Conservation (phyloP, 2,113 vertebrate genomes). For the Mormoops blainvillei region DNA sequence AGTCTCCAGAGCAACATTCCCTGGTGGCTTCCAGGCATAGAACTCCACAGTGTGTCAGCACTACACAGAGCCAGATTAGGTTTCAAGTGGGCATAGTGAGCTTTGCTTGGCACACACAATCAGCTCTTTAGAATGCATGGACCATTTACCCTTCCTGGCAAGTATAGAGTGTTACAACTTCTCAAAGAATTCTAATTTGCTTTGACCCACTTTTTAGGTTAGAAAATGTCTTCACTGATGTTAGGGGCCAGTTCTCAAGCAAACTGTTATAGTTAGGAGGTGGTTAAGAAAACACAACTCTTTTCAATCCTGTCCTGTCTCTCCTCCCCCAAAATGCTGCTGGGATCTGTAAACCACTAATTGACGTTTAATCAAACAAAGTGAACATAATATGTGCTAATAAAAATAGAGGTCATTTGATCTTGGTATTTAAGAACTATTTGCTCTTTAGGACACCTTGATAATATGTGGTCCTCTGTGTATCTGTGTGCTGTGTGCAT, state of each 20-base stretch:
- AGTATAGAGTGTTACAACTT: neutral
- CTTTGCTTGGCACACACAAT: neutral
- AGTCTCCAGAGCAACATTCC: neutral
- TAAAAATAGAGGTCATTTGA: neutral
- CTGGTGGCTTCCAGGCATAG: neutral
- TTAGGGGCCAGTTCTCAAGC: neutral
- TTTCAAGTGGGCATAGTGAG: neutral
- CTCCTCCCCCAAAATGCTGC: neutral
- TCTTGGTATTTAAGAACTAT: neutral
- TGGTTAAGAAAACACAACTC: slow-evolving; percentile 17
- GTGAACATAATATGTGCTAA: neutral
- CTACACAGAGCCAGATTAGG: neutral
- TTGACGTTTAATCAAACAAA: neutral
- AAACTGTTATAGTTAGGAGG: neutral
- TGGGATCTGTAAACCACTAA: neutral
- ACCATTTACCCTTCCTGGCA: slow-evolving; percentile 3
- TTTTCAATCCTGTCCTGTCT: neutral
- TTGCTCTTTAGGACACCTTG: neutral
- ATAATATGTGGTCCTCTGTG: neutral
- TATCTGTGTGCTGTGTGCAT: neutral
- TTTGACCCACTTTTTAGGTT: slow-evolving; percentile 37
- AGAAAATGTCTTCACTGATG: slow-evolving; percentile 18
- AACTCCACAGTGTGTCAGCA: neutral
- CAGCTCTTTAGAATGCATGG: neutral
- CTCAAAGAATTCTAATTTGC: slow-evolving; percentile 37